Percentiles rank a stretch among this genome's conserved stretches.
Evolutionary conservation across 2,113 vertebrate species (phyloP).

Genomic region (Athene cunicularia): DNA sequence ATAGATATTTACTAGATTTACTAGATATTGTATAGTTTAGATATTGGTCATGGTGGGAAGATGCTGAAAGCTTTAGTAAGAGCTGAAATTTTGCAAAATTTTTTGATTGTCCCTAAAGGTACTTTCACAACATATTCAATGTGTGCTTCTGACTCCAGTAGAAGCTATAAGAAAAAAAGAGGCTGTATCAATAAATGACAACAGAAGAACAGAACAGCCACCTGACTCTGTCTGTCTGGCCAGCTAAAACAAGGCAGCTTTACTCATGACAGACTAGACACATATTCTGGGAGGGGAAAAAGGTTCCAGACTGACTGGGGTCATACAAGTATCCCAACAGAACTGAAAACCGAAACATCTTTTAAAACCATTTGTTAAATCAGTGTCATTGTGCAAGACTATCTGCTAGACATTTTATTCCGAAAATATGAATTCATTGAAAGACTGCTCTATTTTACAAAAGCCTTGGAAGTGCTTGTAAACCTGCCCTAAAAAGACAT

Average conservation of each 20-base stretch:
- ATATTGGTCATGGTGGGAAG: neutral
- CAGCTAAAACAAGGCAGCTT: neutral
- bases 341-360: neutral
- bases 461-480: neutral
- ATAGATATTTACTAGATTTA: neutral
- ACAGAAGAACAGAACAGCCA: neutral
- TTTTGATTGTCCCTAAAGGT: neutral
- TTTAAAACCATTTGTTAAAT: neutral
- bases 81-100: neutral
- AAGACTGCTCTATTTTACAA: neutral
- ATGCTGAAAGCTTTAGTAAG: neutral
- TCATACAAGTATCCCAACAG: neutral
- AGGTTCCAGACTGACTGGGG: neutral
- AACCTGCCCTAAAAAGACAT: neutral
- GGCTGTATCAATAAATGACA: neutral
- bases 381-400: neutral
- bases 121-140: neutral
- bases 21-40: too few species aligned
- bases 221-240: neutral
- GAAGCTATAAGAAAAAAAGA: neutral
- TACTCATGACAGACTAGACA: neutral
- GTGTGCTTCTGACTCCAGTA: neutral
- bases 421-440: neutral
- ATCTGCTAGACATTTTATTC: neutral
- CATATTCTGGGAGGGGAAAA: neutral